Base-by-base conservation (phyloP, 1,140 invertebrate species). In the Musca domestica region DNA sequence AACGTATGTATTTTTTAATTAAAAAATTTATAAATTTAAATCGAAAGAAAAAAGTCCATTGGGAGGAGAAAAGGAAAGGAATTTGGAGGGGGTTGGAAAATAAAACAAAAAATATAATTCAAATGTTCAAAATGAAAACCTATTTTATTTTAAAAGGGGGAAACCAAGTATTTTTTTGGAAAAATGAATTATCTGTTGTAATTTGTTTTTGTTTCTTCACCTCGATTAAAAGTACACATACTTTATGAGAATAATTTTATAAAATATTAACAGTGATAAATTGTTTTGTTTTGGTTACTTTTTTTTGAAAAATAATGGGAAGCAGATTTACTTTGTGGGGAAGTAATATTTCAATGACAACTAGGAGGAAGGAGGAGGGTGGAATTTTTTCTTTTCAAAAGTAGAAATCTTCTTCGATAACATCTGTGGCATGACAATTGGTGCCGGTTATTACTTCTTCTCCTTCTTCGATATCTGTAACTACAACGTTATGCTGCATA, bases 401-500 rank as follows among this genome's bases (percentile, higher is more conserved):
- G 25, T 69, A 69, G 49, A 34, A 69, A 63, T 69, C 68, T 61
- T 68, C 67, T 41, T 66, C 68, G 10, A 46, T 64, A 66, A 49
- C 56, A 34, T 51, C 49, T 49, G 34, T 34, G 19, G 19, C 19
- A 41, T 41, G 27, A 9, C 27, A 30, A 30, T 30, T 30, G 9
- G 3, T 30, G 27, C 27, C 27, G 17, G 23, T 30, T 17, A 17
- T 9, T 30, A 17, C 27, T 41, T 41, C 56, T 19, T 61, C 56
- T 7, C 41, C 56, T 34, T 61, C 56, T n/a, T 25, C 51, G 17
- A 30, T 19, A 34, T 15, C 54, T n/a, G 54, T 58, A 27, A 27
- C 23, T 27, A n/a, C 19, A 17, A 41, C 34, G 34, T 41, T 41
- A 41, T 41, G 34, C 34, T 61, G 56, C 5, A 34, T 61, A 17